Percentiles rank a stretch among this genome's conserved stretches.
phyloP scores from a whole-genome alignment of 2,888 invertebrate genomes.

The Andrena haemorrhoa region DNA sequence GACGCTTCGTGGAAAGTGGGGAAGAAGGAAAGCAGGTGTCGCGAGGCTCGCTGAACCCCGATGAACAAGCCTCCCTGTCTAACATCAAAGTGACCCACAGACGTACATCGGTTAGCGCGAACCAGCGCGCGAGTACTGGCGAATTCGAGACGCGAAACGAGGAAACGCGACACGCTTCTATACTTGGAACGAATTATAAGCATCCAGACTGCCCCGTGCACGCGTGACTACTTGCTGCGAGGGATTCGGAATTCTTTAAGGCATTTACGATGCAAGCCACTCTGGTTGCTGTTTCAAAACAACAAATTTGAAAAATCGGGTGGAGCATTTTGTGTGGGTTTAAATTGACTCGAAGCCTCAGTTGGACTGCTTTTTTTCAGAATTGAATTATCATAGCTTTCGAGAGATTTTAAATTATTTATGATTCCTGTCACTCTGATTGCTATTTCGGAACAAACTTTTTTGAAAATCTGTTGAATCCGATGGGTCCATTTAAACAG shows the following conservation, averaged over 20 bases:
- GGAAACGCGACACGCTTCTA: conserved; percentile 49
- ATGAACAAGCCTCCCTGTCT: background rate
- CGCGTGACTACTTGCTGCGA: background rate
- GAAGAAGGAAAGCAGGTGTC: background rate
- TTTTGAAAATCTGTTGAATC: background rate
- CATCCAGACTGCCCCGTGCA: conserved; percentile 4
- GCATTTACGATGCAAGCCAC: background rate
- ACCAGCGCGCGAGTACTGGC: background rate
- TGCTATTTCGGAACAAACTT: background rate
- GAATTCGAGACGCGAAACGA: conserved; percentile 33
- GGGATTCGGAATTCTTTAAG: background rate
- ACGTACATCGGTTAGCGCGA: background rate
- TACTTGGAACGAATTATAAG: conserved; percentile 51
- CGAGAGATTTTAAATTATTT: background rate
- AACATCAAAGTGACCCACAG: background rate
- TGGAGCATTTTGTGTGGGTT: background rate
- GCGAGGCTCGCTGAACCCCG: background rate
- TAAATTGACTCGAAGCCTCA: no score
- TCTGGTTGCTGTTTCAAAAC: background rate
- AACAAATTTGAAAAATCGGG: background rate
- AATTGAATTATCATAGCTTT: no score
- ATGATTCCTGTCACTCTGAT: background rate
- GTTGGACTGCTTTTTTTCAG: no score
- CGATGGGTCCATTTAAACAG: background rate
- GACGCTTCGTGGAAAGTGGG: background rate